These are phyloP conservation scores for Galagoides demidoff DNA, from an alignment of 2,797 vertebrate species.

Conservation along the genomic window DNA sequence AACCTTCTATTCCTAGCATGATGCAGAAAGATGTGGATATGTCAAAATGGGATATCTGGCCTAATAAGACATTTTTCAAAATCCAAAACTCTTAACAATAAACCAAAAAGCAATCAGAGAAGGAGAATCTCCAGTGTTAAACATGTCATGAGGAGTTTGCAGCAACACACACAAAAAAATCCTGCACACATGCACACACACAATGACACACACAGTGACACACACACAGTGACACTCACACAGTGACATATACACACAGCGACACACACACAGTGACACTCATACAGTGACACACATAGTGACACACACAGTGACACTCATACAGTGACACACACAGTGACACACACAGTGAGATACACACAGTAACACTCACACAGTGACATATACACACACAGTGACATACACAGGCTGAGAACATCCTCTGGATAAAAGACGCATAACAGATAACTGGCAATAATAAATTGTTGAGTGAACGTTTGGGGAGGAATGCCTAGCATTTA, in stretches of 20 bases:
- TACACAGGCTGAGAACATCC: background rate
- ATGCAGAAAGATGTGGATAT: background rate
- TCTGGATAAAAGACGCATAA: background rate
- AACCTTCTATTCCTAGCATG: background rate
- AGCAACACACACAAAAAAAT: background rate
- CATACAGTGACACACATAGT: background rate
- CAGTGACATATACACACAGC: background rate
- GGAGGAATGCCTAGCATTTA: constrained; percentile 24
- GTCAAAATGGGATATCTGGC: background rate
- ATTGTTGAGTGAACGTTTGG: background rate
- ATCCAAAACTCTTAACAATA: background rate
- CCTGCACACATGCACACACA: background rate
- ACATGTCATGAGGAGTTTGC: background rate
- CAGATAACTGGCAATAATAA: constrained; percentile 2
- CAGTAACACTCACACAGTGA: too few species aligned
- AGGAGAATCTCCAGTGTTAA: background rate
- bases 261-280: background rate
- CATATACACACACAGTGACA: background rate
- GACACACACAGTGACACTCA: background rate
- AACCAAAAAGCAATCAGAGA: background rate
- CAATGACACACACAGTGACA: background rate
- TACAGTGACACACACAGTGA: background rate
- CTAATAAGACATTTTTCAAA: background rate
- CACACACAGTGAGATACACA: too few species aligned
- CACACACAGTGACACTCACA: background rate